Evolutionary conservation across 2,888 invertebrate genomes (phyloP).

Genomic region (Agrenia bidenticulata): DNA sequence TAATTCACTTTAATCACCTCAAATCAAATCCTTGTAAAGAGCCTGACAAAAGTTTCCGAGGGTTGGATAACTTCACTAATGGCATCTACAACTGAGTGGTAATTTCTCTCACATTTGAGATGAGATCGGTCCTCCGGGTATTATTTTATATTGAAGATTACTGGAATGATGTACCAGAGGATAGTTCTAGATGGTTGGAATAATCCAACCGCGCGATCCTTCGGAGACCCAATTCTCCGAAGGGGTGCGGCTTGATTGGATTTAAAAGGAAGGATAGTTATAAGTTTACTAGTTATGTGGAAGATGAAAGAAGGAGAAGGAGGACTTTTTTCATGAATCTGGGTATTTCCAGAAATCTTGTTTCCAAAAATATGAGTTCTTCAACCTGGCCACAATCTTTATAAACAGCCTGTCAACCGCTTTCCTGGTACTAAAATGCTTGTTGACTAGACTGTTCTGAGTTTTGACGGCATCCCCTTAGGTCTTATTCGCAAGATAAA

Average conservation of each 20-base stretch:
- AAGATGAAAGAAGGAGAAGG: too few species aligned
- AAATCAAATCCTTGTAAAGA: conserved; percentile 57
- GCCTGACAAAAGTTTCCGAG: conserved; percentile 47
- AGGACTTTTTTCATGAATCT: too few species aligned
- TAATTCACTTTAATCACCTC: conserved; percentile 58
- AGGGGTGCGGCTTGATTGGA: conserved; percentile 32
- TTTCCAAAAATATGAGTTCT: too few species aligned
- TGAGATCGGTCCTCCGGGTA: conserved; percentile 17
- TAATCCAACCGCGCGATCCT: conserved; percentile 9
- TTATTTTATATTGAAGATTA: conserved; percentile 19
- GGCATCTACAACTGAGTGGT: conserved; percentile 56
- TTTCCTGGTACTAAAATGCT: too few species aligned
- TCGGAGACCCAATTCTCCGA: too few species aligned
- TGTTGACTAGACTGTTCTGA: too few species aligned
- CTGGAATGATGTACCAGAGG: conserved; percentile 33
- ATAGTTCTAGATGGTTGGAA: conserved; percentile 30
- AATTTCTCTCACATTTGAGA: conserved; percentile 41
- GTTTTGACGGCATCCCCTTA: conserved; percentile 55
- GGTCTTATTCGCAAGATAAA: conserved; percentile 56
- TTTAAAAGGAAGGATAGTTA: too few species aligned
- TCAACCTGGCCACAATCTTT: too few species aligned
- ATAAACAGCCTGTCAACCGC: too few species aligned
- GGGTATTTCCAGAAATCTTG: too few species aligned
- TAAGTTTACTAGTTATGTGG: too few species aligned
- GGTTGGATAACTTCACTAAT: conserved; percentile 53